Percentiles rank a stretch among this genome's conserved stretches.
Conservation (phyloP, 2,888 invertebrate species). For the Lepidocyrtinus sp. region DNA sequence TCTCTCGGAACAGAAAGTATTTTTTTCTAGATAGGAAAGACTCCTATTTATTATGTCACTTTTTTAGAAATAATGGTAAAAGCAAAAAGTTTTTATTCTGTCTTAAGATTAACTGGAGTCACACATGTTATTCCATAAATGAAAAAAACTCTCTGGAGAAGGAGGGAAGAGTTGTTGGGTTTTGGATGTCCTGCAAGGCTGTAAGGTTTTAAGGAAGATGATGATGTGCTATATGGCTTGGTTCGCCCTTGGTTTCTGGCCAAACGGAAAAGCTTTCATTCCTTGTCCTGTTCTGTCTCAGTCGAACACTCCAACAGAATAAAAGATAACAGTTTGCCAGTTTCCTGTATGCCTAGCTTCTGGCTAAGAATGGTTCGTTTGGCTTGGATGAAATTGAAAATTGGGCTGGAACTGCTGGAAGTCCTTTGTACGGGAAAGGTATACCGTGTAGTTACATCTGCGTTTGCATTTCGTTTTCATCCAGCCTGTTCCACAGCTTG, state of each 20-base stretch:
- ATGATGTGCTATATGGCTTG: background rate
- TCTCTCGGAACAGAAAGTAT: background rate
- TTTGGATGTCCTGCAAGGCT: background rate
- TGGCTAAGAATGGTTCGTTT: constrained; percentile 29
- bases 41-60: background rate
- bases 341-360: constrained; percentile 25
- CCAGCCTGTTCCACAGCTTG: background rate
- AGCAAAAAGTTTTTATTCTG: background rate
- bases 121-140: background rate
- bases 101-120: background rate
- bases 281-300: background rate
- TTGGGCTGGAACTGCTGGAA: constrained; percentile 34
- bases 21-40: background rate
- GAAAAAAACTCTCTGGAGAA: background rate
- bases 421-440: background rate
- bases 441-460: background rate
- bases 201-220: background rate
- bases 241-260: background rate
- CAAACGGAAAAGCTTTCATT: background rate
- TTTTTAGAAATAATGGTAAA: background rate
- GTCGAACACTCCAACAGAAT: too few relatives aligned
- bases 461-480: constrained; percentile 15
- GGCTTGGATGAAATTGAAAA: constrained; percentile 15
- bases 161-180: background rate
- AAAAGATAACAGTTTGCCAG: constrained; percentile 23